A percentile compares a stretch with the other conserved stretches of the same genome.
Conservation (phyloP, 92 coral and sea anemone genomes). For the Virgularia gustaviana region DNA sequence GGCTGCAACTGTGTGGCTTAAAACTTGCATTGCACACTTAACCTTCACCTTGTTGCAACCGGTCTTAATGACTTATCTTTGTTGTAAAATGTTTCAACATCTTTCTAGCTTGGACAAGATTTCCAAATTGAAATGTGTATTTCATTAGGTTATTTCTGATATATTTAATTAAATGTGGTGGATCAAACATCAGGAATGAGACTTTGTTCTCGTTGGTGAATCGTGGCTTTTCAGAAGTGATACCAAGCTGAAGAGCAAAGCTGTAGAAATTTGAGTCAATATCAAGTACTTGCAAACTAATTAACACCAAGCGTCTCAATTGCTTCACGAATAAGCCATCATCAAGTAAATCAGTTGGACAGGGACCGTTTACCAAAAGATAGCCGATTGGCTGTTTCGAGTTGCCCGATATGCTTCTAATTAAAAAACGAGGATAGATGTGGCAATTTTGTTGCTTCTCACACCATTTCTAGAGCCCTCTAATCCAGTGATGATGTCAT, state of each 20-base stretch:
- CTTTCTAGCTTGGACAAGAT: not conserved
- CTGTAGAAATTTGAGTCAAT: conserved; percentile 2
- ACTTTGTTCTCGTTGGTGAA: not conserved
- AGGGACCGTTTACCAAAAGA: not conserved
- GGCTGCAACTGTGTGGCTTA: not conserved
- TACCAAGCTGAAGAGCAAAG: not conserved
- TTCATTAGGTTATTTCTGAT: not conserved
- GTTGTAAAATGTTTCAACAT: not conserved
- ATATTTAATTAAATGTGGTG: conserved; percentile 1
- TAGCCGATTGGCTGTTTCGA: no score
- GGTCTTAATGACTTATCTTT: not conserved
- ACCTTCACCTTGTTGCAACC: not conserved
- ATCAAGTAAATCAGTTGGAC: not conserved
- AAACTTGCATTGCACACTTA: not conserved
- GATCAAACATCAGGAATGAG: not conserved
- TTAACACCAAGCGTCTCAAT: not conserved
- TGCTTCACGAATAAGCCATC: not conserved
- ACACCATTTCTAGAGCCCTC: not conserved
- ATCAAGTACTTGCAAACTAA: not conserved
- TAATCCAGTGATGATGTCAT: not conserved
- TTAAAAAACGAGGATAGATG: conserved; percentile 3
- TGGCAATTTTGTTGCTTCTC: conserved; percentile 2
- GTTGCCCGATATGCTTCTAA: not conserved
- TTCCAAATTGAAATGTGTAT: not conserved
- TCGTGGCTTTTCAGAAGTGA: not conserved